Base-by-base conservation (phyloP, 2,888 invertebrate species). In the Athripsodes cinereus region DNA sequence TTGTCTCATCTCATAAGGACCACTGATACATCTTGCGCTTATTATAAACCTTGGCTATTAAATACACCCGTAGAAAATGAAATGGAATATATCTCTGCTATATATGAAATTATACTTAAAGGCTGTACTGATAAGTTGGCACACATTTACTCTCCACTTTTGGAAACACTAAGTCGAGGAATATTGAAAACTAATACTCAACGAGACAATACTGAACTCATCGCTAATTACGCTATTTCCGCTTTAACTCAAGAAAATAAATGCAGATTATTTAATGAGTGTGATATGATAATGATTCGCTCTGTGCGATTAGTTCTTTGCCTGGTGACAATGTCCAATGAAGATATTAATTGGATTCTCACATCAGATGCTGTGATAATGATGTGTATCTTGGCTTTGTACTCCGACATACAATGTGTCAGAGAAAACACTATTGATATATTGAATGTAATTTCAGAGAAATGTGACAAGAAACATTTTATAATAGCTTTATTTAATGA, bases 361-460 rank as follows among this genome's bases (percentile, higher is more conserved):
- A 73, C 75, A 48, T 75, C 77, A 1, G 73, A 78, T 68, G 71
- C 75, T 6, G 69, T 81, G 1, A 69, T 85, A 2, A 70, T 75
- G 0, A 72, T 82, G 57, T 71, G 82, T 16, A 61, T 87, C 31
- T 71, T 85, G 0, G 82, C 83, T 11, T 71, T 88, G 5, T 76
- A 78, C 46, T 81, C 83, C 62, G 75, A 79, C 0, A 69, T 82
- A 16, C 67, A 72, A 22, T 70, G 74, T 0, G 78, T 88, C 48
- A 78, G 91, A 16, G 67, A 76, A 58, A 75, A 76, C 20, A 74
- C 82, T 0, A 67, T 88, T 2, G 72, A 79, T 18, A 77, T 85
- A 13, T 67, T 88, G 1, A 66, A 70, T 8, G 68, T 67, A 58
- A 64, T 81, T 31, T 55, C 74, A 10, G 65, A 71, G 58, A 69